These are phyloP conservation scores for Carapus acus DNA, from an alignment of 2,797 vertebrate species.

Conservation along the genomic window DNA sequence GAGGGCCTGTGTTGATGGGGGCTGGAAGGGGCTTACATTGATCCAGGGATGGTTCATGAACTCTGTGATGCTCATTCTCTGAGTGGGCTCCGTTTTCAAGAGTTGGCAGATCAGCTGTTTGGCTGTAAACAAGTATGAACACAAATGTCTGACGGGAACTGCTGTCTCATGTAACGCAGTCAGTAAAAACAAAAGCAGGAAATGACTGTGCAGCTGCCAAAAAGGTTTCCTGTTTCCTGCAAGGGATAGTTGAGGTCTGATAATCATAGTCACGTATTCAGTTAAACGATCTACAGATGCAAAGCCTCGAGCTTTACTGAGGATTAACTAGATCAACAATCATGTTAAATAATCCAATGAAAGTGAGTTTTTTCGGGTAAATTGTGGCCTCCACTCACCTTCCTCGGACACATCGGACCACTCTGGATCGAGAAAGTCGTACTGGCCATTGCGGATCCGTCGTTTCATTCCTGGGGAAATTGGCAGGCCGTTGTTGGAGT, in stretches of 20 bases:
- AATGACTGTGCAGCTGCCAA: too few species aligned
- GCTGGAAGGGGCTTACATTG: slow-evolving; percentile 70
- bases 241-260: too few species aligned
- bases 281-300: too few species aligned
- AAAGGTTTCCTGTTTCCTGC: too few species aligned
- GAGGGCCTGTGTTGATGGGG: slow-evolving; percentile 5
- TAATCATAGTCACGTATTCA: too few species aligned
- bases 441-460: slow-evolving; percentile 83
- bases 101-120: slow-evolving; percentile 86
- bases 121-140: slow-evolving; percentile 75
- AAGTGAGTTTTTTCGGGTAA: not conserved
- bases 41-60: slow-evolving; percentile 93
- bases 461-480: slow-evolving; percentile 88
- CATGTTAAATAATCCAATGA: too few species aligned
- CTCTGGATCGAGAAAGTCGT: slow-evolving; percentile 84
- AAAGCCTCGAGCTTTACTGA: too few species aligned
- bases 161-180: too few species aligned
- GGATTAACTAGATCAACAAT: too few species aligned
- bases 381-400: slow-evolving; percentile 63
- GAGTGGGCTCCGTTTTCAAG: slow-evolving; percentile 86
- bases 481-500: slow-evolving; percentile 82
- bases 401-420: slow-evolving; percentile 86
- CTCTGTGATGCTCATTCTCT: slow-evolving; percentile 87
- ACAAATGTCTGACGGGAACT: too few species aligned
- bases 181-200: too few species aligned